These are phyloP conservation scores for Cotesia typhae DNA, from an alignment of 1,140 invertebrate species.

Conservation along the genomic window DNA sequence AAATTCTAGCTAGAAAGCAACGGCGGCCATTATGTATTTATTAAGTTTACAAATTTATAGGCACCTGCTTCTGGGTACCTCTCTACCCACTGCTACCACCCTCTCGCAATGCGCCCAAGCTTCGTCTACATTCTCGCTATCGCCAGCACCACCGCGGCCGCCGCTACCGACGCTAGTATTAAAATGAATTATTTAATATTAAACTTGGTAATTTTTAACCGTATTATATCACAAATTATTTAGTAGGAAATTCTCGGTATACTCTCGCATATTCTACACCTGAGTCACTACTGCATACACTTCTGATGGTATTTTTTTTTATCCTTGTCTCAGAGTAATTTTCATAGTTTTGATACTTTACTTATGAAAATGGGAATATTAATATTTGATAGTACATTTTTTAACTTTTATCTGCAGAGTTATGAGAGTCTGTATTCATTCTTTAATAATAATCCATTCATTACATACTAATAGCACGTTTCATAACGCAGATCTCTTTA, in stretches of 20 bases:
- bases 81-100: slow-evolving; percentile 38
- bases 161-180: slow-evolving; percentile 55
- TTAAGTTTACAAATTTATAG: slow-evolving; percentile 68
- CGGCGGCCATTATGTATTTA: slow-evolving; percentile 66
- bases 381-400: too few relatives aligned
- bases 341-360: background rate
- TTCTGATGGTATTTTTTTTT: background rate
- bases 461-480: too few relatives aligned
- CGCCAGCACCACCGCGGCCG: slow-evolving; percentile 39
- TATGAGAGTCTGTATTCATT: too few relatives aligned
- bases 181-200: slow-evolving; percentile 68
- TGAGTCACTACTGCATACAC: slow-evolving; percentile 9
- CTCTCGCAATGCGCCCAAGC: slow-evolving; percentile 37
- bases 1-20: slow-evolving; percentile 61
- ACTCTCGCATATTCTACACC: slow-evolving; percentile 23
- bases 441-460: too few relatives aligned
- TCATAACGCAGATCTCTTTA: too few relatives aligned
- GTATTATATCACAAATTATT: slow-evolving; percentile 65
- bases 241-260: slow-evolving; percentile 42
- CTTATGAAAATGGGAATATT: too few relatives aligned
- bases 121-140: slow-evolving; percentile 23
- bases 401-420: too few relatives aligned
- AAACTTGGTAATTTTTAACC: slow-evolving; percentile 67
- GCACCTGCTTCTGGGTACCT: slow-evolving; percentile 61
- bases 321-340: slow-evolving; percentile 3